A percentile compares a stretch with the other conserved stretches of the same genome.
Evolutionary conservation across 2,113 vertebrate genomes (phyloP).

Genomic region (Mesocricetus auratus): DNA sequence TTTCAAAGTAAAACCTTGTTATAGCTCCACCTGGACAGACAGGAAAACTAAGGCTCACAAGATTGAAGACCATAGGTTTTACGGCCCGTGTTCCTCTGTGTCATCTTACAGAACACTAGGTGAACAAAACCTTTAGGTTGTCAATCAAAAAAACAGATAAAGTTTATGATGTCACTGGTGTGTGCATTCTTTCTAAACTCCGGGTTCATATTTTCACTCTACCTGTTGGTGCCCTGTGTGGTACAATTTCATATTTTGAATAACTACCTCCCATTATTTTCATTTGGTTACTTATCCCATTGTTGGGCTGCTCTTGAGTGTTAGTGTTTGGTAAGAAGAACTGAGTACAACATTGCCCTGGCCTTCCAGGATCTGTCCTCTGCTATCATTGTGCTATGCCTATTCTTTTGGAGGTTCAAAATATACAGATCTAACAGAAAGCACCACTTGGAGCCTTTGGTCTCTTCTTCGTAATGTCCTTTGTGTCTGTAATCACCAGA

Average conservation of each 20-base stretch:
- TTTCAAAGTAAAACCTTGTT: neutral
- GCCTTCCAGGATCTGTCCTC: rapidly evolving
- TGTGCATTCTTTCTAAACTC: neutral
- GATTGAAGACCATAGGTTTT: neutral
- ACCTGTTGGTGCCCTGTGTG: neutral
- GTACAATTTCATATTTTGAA: neutral
- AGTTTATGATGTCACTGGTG: neutral
- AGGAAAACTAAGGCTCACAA: neutral
- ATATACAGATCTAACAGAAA: neutral
- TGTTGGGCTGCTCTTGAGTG: neutral
- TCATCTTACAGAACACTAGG: neutral
- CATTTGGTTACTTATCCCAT: neutral
- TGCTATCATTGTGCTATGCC: neutral
- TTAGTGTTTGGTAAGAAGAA: neutral
- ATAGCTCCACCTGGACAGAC: neutral
- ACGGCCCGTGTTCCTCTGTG: neutral
- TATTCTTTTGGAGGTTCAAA: neutral
- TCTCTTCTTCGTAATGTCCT: neutral
- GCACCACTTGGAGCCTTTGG: neutral
- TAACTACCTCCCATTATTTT: neutral
- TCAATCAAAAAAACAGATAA: neutral
- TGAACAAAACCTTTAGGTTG: neutral
- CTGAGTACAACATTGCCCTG: neutral
- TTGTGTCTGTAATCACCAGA: neutral
- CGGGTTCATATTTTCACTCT: neutral